These are phyloP conservation scores for Taenioides sp. DNA, from an alignment of 2,797 vertebrate genomes.

Conservation along the genomic window DNA sequence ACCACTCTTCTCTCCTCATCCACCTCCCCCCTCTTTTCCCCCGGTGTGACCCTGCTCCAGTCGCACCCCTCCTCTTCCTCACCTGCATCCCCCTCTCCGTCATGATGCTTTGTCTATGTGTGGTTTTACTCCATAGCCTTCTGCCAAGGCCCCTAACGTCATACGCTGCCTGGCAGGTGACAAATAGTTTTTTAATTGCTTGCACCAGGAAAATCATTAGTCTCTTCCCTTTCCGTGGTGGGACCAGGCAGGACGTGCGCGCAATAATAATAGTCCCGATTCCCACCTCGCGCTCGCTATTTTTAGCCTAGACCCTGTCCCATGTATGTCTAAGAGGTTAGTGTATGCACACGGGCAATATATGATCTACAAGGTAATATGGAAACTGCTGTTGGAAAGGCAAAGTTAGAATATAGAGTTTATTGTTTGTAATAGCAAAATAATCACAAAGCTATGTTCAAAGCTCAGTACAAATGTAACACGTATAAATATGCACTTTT, in stretches of 20 bases:
- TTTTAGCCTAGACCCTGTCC: constrained; percentile 67
- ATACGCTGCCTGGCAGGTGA: constrained; percentile 81
- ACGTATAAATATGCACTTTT: too few relatives aligned
- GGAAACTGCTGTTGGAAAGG: not conserved
- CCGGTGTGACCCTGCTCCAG: constrained; percentile 20
- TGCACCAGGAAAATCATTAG: constrained; percentile 88
- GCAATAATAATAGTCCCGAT: constrained; percentile 80
- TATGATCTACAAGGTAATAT: not conserved
- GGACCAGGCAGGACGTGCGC: constrained; percentile 73
- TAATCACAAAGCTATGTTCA: not conserved
- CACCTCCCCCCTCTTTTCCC: constrained; percentile 24
- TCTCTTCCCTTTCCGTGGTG: constrained; percentile 82
- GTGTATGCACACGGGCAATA: not conserved
- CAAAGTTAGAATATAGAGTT: not conserved
- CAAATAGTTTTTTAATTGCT: constrained; percentile 95
- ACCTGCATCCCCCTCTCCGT: constrained; percentile 42
- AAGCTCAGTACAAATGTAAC: too few relatives aligned
- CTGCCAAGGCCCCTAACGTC: constrained; percentile 74
- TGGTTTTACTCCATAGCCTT: constrained; percentile 58
- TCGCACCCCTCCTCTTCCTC: constrained; percentile 2
- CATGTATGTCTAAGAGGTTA: constrained; percentile 14
- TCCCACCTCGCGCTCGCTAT: constrained; percentile 66
- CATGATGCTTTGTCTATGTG: constrained; percentile 31
- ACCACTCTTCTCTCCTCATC: constrained; percentile 14
- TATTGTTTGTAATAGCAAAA: not conserved